phyloP scores from a whole-genome alignment of 2,797 vertebrate genomes.

The Notolabrus celidotus region DNA sequence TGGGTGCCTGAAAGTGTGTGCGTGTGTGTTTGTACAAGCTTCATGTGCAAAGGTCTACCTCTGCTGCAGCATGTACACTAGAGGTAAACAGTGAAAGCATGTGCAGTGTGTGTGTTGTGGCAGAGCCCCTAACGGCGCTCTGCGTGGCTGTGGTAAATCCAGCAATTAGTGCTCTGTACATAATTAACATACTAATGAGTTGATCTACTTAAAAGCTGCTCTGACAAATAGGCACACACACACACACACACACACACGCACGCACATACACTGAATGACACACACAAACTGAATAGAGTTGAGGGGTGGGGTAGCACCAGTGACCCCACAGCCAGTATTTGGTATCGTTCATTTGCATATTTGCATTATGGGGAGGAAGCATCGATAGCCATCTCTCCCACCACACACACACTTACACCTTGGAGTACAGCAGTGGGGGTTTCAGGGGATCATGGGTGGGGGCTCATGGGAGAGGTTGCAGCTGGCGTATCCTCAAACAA shows the following conservation, averaged over 20 bases:
- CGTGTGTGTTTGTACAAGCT: conserved; percentile 18
- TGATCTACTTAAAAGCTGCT: conserved; percentile 86
- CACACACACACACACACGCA: conserved; percentile 20
- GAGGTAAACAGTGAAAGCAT: conserved; percentile 61
- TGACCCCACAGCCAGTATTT: conserved; percentile 61
- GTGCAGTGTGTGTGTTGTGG: conserved; percentile 34
- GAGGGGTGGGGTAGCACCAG: conserved; percentile 62
- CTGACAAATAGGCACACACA: conserved; percentile 67
- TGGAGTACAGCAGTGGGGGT: conserved; percentile 58
- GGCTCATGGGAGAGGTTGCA: conserved; percentile 75
- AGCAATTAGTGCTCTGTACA: conserved; percentile 86
- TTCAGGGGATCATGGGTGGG: conserved; percentile 61
- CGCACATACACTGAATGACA: conserved; percentile 22
- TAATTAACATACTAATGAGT: conserved; percentile 91
- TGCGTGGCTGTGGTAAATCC: conserved; percentile 79
- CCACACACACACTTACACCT: conserved; percentile 30
- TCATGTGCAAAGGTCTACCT: conserved; percentile 68
- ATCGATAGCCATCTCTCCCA: conserved; percentile 50
- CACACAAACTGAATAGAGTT: conserved; percentile 63
- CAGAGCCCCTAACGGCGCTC: conserved; percentile 66
- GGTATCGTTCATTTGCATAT: conserved; percentile 75
- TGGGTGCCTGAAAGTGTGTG: conserved; percentile 18
- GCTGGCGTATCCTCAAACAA: conserved; percentile 77
- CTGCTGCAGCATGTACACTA: conserved; percentile 52
- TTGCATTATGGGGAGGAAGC: conserved; percentile 62